Base-by-base conservation (phyloP, 2,888 invertebrate genomes). In the Neria commutata region DNA sequence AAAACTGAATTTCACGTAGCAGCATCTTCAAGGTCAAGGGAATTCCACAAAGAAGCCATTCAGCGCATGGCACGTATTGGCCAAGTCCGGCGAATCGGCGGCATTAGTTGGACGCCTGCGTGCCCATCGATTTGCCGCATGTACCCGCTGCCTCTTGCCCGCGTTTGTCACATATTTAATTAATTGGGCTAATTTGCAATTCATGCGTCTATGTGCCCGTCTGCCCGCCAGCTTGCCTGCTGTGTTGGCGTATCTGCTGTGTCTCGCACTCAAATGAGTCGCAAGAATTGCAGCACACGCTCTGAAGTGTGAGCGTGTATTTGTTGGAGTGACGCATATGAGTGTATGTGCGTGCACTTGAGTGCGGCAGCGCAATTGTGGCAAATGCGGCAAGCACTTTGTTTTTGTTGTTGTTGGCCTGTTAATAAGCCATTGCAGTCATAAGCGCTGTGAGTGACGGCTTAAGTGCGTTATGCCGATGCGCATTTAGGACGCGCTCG, bases 401-500 rank as follows among this genome's bases (percentile, higher is more conserved):
- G n/a, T n/a, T n/a, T n/a, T n/a, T n/a, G n/a, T n/a, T n/a, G n/a
- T n/a, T n/a, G n/a, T n/a, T n/a, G n/a, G n/a, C n/a, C n/a, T n/a
- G n/a, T n/a, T n/a, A n/a, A n/a, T n/a, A n/a, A 37, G 4, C 14
- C 4, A 37, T 8, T 11, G 37, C 37, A 37, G 11, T n/a, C 4
- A n/a, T n/a, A 4, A 37, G 4, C 16, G n/a, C 4, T n/a, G n/a
- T n/a, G n/a, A 4, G 37, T 37, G 37, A 37, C 37, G 6, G 37
- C 14, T 37, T 37, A 37, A 37, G n/a, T 50, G 58, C 74, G 73
- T 73, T 68, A 74, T 73, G 73, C 70, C 68, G 68, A 60, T 77
- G 70, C 70, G 59, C 79, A 78, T 76, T 70, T 73, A 72, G 77
- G 75, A 74, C 78, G 75, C 71, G 67, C 61, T 58, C 61, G 64